phyloP scores from a whole-genome alignment of 2,113 vertebrate species.

The Ancistrus triradiatus region DNA sequence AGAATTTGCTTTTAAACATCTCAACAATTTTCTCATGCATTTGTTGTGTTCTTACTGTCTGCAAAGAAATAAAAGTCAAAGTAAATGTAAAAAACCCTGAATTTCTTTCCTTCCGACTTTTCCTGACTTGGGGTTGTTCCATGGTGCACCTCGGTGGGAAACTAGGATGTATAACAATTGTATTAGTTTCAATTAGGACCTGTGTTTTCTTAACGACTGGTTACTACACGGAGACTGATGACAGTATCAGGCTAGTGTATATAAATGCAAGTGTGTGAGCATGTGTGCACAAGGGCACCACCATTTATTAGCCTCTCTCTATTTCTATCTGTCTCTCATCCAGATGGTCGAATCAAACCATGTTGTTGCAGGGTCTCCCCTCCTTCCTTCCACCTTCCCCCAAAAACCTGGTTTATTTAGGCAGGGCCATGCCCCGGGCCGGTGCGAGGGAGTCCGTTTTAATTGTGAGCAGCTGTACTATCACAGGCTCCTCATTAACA shows the following conservation, averaged over 20 bases:
- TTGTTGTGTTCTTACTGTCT: too few species aligned
- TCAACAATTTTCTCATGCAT: too few species aligned
- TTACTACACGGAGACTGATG: background rate
- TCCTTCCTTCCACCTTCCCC: slow-evolving; percentile 53
- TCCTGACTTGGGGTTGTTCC: too few species aligned
- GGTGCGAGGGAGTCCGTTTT: slow-evolving; percentile 54
- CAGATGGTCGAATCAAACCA: slow-evolving; percentile 65
- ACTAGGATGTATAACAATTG: too few species aligned
- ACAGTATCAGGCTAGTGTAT: background rate
- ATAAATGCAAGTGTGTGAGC: background rate
- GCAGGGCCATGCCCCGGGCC: slow-evolving; percentile 55
- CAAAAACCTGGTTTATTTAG: slow-evolving; percentile 64
- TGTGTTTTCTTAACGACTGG: background rate
- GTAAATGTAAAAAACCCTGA: too few species aligned
- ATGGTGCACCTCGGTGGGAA: too few species aligned
- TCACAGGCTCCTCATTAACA: slow-evolving; percentile 59
- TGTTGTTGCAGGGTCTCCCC: slow-evolving; percentile 65
- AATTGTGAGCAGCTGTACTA: slow-evolving; percentile 73
- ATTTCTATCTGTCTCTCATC: slow-evolving; percentile 28
- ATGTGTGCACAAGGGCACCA: background rate
- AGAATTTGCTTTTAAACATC: too few species aligned
- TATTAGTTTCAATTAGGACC: too few species aligned
- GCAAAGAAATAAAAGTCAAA: too few species aligned
- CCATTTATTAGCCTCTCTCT: slow-evolving; percentile 1
- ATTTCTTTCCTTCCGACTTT: too few species aligned